Evolutionary conservation across 2,113 vertebrate species (phyloP).

Genomic region (Alligator sinensis): DNA sequence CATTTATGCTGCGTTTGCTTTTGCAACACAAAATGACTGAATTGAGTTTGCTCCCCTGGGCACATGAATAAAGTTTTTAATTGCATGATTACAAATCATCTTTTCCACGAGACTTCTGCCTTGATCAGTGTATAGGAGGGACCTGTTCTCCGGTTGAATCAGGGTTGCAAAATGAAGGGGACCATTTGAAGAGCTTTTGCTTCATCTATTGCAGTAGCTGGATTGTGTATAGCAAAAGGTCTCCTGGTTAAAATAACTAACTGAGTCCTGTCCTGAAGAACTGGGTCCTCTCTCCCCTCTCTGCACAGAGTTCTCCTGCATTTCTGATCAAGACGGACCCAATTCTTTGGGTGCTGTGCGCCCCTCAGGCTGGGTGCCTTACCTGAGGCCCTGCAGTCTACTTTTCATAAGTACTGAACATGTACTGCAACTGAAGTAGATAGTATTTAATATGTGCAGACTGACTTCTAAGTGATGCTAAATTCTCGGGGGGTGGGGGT

Average conservation of each 20-base stretch:
- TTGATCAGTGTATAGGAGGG: background rate
- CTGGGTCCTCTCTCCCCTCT: background rate
- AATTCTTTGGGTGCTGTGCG: background rate
- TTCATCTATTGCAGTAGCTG: too few relatives aligned
- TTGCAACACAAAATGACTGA: background rate
- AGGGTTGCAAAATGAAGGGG: too few relatives aligned
- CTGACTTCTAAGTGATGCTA: background rate
- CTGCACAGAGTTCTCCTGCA: background rate
- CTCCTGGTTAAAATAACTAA: background rate
- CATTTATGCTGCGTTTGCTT: too few relatives aligned
- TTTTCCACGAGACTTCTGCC: background rate
- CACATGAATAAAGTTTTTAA: background rate
- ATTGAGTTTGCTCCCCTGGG: background rate
- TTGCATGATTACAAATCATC: background rate
- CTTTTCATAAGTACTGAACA: background rate
- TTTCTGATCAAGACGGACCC: background rate
- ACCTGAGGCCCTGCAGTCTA: background rate
- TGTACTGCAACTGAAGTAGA: background rate
- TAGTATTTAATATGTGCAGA: too few relatives aligned
- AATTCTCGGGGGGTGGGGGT: background rate
- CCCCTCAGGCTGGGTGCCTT: background rate
- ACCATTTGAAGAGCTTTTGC: too few relatives aligned
- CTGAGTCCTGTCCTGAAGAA: background rate
- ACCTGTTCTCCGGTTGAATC: background rate
- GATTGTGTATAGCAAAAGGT: background rate